These are phyloP conservation scores for Thecocarcelia acutangulata DNA, from an alignment of 2,888 invertebrate species.

Conservation along the genomic window DNA sequence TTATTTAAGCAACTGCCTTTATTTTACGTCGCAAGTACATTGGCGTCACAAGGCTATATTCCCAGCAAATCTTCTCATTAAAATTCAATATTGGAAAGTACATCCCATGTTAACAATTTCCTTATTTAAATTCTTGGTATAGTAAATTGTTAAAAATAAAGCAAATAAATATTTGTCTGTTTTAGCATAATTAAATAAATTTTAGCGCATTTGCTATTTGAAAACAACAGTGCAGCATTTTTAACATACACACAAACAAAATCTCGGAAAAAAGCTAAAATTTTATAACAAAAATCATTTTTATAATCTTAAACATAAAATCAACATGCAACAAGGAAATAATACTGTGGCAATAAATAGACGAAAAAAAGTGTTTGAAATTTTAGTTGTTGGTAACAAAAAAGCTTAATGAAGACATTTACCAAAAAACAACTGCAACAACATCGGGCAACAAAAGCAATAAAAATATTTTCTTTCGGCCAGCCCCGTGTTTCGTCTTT, in stretches of 20 bases:
- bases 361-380: background rate
- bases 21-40: no score
- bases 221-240: background rate
- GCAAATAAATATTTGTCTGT: background rate
- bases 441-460: background rate
- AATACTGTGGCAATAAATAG: slow-evolving; percentile 13
- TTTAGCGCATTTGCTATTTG: slow-evolving; percentile 12
- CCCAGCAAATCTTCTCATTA: no score
- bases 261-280: background rate
- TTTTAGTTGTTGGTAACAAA: slow-evolving; percentile 38
- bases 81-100: no score
- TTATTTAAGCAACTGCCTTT: no score
- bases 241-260: background rate
- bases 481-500: slow-evolving; percentile 43
- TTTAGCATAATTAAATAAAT: slow-evolving; percentile 8
- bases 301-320: slow-evolving; percentile 59
- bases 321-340: slow-evolving; percentile 64
- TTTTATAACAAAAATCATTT: slow-evolving; percentile 32
- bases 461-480: slow-evolving; percentile 26
- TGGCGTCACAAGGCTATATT: no score
- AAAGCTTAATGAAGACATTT: slow-evolving; percentile 59
- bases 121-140: no score
- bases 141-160: no score
- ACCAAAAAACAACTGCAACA: slow-evolving; percentile 5
- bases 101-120: no score